Percentiles rank a stretch among this genome's conserved stretches.
phyloP scores from a whole-genome alignment of 2,797 vertebrate species.

The Coluber constrictor region DNA sequence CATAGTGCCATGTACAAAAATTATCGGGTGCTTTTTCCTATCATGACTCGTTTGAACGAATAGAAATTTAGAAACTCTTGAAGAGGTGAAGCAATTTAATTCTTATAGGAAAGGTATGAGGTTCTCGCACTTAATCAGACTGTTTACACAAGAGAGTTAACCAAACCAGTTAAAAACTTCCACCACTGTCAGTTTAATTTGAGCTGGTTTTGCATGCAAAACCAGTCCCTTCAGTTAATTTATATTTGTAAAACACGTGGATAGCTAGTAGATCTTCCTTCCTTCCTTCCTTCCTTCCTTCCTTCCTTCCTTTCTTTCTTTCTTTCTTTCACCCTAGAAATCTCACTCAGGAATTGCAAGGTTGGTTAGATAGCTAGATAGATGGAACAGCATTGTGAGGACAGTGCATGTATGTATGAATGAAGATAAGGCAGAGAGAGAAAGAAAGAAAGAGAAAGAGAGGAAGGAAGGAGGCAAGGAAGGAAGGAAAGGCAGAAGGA shows the following conservation, averaged over 20 bases:
- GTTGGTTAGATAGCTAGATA: not conserved
- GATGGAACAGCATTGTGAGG: not conserved
- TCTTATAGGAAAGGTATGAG: not conserved
- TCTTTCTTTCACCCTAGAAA: conserved; percentile 59
- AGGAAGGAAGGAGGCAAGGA: not conserved
- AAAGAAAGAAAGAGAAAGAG: not conserved
- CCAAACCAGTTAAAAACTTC: not conserved
- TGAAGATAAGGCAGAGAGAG: not conserved
- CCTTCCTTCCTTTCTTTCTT: conserved; percentile 35
- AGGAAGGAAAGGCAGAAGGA: no score
- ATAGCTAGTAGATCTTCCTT: conserved; percentile 32
- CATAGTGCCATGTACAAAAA: not conserved
- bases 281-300: not conserved
- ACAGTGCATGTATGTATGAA: not conserved
- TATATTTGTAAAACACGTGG: conserved; percentile 6
- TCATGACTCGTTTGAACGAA: not conserved
- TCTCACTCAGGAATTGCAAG: conserved; percentile 32
- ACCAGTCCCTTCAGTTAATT: not conserved
- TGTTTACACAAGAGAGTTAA: not conserved
- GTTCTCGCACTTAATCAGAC: not conserved
- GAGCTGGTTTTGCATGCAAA: not conserved
- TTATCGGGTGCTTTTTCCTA: not conserved
- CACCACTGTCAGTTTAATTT: not conserved
- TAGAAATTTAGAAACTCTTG: not conserved
- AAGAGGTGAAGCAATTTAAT: not conserved